Base-by-base conservation (phyloP, 2,113 vertebrate species). In the Malurus alboscapulatus region DNA sequence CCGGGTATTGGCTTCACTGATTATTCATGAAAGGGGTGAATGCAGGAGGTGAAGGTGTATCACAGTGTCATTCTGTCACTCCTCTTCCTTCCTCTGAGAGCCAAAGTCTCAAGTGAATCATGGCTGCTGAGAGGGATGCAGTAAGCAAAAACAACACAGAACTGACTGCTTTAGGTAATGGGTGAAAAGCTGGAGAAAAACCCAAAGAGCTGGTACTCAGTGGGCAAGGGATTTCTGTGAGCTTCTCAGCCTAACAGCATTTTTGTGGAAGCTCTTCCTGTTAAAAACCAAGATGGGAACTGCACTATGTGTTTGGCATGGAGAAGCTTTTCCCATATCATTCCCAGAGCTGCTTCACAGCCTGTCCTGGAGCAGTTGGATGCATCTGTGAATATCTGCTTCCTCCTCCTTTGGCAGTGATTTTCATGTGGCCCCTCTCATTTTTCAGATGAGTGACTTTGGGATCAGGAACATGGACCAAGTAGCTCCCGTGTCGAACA, bases 401-500 rank as follows among this genome's bases (percentile, higher is more conserved):
- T 54, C 36, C 36, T 20, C 30, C 59, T 91, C 24, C 27, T 48
- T 42, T n/a, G 77, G 72, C 47, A 71, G 29, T 0, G 1, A 10
- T 67, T 84, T 48, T 92, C 44, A 95, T 12, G 22, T 48, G 24
- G 65, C 57, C 38, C n/a, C 29, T 96, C 71, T 93, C 13, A 4
- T 74, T 85, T 92, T 94, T 36, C 96, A 98, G 97, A 98, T 98
- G 98, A 98, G 97, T 96, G 98, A 98, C 48, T 97, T 98, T 95
- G 97, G 94, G 76, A 85, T 97, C 93, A 98, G 97, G 73, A 98
- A 97, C 91, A 98, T 98, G 98, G 98, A 99, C 93, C 98, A 98
- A 92, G 98, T 98, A 17, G 98, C 98, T 55, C 98, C 98, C 0
- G 97, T 98, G 55, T 97, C 98, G 10, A 97, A 75, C 61, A 75